Evolutionary conservation across 2,888 invertebrate species (phyloP).

Genomic region (Pecten maximus): DNA sequence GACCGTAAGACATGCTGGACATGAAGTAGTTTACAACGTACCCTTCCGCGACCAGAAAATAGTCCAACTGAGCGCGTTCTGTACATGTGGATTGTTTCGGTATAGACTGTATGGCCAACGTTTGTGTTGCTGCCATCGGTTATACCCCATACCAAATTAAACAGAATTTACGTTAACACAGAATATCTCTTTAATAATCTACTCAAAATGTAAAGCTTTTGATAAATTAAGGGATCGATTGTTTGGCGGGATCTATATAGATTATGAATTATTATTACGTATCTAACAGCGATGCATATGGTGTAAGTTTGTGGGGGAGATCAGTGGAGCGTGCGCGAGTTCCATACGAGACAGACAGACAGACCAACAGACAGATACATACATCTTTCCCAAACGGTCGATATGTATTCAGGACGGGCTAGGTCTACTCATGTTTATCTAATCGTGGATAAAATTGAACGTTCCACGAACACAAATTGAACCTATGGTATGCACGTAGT

Average conservation of each 20-base stretch:
- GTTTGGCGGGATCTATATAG: not conserved
- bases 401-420: not conserved
- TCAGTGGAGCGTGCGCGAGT: not conserved
- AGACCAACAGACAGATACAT: constrained; percentile 27
- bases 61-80: not conserved
- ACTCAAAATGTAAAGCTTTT: not conserved
- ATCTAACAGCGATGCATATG: not conserved
- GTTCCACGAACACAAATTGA: constrained; percentile 23
- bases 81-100: not conserved
- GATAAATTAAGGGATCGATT: not conserved
- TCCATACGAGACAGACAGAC: not conserved
- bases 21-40: not conserved
- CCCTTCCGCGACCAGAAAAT: not conserved
- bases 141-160: not conserved
- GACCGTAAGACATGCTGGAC: not conserved
- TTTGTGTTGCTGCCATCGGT: not conserved
- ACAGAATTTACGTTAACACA: not conserved
- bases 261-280: not conserved
- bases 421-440: constrained; percentile 8
- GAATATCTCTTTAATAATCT: not conserved
- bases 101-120: not conserved
- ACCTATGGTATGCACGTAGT: constrained; percentile 23
- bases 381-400: not conserved
- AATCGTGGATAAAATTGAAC: constrained; percentile 26
- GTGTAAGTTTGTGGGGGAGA: not conserved